Evolutionary conservation across 2,888 invertebrate species (phyloP), one percentile per base, ranked within the genome.

Genomic region (Epinotia brunnichana): DNA sequence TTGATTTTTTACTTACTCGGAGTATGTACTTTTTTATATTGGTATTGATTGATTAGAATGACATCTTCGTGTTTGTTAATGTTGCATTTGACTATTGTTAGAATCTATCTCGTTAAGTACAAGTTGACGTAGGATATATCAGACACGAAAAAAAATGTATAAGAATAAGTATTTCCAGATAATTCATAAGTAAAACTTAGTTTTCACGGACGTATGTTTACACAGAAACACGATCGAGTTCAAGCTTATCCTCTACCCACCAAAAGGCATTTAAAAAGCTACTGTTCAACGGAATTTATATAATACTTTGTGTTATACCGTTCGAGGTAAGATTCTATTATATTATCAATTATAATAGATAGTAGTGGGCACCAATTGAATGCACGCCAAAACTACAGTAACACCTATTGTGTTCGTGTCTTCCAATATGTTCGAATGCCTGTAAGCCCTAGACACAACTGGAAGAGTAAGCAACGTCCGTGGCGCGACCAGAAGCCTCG

Each of bases 41-140:
- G n/a, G 13, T 64, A 59, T 51, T 21, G 15, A 29, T 61, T 56
- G 21, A 39, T 19, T 63, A 64, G 21, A 24, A 19, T 41, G 41
- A 56, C 39, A 21, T 48, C 62, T 63, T 54, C 15, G 19, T 51
- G 48, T 19, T 29, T 54, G 54, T 63, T 63, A 3, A 60, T 19
- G 21, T 53, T 21, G 61, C 11, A 35, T 29, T 53, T 53, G 17
- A 51, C 63, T 63, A 54, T 29, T 39, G 17, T 54, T 64, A 54
- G 35, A 35, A 54, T 54, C 64, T 64, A 39, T 54, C 19, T 64
- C 15, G 39, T 54, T 39, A 39, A 64, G 39, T 64, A 54, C 53
- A 63, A 64, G 19, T 63, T 64, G 64, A 54, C 64, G 21, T 64
- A 54, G 3, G 19, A 64, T 64, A 10, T 62, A 64, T 64, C 53